phyloP scores from a whole-genome alignment of 2,797 vertebrate genomes.

The Poeciliopsis turneri region DNA sequence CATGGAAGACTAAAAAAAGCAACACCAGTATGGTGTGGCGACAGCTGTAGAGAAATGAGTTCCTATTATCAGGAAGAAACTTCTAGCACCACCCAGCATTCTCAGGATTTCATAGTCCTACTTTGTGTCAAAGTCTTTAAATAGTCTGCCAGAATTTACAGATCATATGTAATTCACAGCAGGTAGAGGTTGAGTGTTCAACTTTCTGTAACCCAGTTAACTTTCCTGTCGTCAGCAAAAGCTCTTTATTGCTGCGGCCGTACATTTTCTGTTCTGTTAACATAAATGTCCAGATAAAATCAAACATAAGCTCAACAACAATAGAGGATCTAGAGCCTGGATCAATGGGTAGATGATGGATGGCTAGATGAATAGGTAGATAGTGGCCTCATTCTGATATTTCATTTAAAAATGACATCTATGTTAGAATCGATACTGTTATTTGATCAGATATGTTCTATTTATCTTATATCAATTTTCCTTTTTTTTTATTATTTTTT shows the following conservation, averaged over 20 bases:
- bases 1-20: background rate
- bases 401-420: background rate
- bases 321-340: background rate
- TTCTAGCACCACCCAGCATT: background rate
- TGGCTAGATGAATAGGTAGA: background rate
- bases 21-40: background rate
- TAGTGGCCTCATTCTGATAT: background rate
- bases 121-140: background rate
- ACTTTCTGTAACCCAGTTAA: background rate
- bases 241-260: background rate
- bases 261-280: background rate
- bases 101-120: background rate
- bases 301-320: background rate
- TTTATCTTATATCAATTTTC: background rate
- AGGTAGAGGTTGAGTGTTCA: background rate
- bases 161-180: background rate
- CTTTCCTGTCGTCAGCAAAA: constrained; percentile 1
- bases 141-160: background rate
- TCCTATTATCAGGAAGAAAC: background rate
- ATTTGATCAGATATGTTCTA: background rate
- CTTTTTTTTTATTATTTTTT: background rate
- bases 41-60: background rate
- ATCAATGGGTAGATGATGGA: background rate
- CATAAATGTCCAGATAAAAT: background rate
- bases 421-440: background rate